Evolutionary conservation across 2,888 invertebrate genomes (phyloP), one percentile per base, ranked within the genome.

Genomic region (Leucoma salicis): DNA sequence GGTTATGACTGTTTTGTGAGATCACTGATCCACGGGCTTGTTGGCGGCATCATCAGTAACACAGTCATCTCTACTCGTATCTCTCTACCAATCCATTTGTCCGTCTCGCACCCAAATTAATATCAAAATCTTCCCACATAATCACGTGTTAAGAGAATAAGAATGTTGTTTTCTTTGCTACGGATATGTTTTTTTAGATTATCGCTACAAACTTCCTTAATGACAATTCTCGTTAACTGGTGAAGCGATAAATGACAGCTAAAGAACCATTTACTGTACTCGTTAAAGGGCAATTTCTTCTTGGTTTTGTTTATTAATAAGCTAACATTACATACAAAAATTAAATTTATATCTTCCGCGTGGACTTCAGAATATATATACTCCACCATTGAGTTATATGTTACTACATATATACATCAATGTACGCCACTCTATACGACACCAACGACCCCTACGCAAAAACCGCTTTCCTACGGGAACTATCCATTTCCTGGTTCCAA

Each of bases 231-330:
- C 46, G 58, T 54, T 58, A 62, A 45, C 37, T 47, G 29, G 24
- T 42, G 39, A 52, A 48, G 42, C 44, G 36, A 48, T 55, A 59
- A 59, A 60, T 42, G 49, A 48, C 31, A 32, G 34, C 31, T 25
- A 31, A 31, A 58, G 40, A 44, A 46, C n/a, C 46, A 32, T 59
- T 49, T 44, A 55, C 14, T 15, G 32, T 14, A n/a, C 40, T 49
- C 49, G 37, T 59, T 46, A 52, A 59, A 53, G 41, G 44, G 45
- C 53, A 63, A 49, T 60, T 49, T 52, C 34, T 36, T 60, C 47
- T 44, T 37, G 21, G 24, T 35, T 46, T 46, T 46, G 27, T 46
- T 34, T 42, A 49, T 43, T 45, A 18, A 24, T 36, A 35, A 49
- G 8, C 31, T 13, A 6, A 14, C 14, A 13, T 31, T 14, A 31